A percentile compares a stretch with the other conserved stretches of the same genome.
Evolutionary conservation across 2,888 invertebrate genomes (phyloP).

Genomic region (Calliphora vomitoria): DNA sequence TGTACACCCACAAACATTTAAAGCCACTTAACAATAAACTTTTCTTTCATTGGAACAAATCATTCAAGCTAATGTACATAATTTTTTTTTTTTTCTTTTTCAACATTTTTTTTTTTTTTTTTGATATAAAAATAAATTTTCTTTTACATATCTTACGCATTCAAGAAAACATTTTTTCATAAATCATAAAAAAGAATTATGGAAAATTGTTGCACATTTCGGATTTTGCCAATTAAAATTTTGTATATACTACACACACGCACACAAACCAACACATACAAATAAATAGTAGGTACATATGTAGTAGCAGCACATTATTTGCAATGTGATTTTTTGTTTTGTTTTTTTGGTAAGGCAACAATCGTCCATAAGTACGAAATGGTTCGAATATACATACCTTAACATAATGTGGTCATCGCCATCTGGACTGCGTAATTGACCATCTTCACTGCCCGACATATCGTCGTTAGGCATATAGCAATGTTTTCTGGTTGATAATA

Average conservation of each 20-base stretch:
- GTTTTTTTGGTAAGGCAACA: constrained; percentile 38
- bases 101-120: constrained; percentile 58
- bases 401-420: constrained; percentile 85
- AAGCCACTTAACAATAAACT: constrained; percentile 51
- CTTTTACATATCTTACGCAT: constrained; percentile 69
- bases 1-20: neutral
- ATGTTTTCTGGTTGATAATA: neutral
- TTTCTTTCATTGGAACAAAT: neutral
- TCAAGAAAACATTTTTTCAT: constrained; percentile 70
- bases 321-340: constrained; percentile 53
- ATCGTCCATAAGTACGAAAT: constrained; percentile 62
- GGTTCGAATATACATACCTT: constrained; percentile 83
- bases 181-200: constrained; percentile 71
- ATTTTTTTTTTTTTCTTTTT: constrained; percentile 47
- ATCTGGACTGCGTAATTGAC: constrained; percentile 92
- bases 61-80: constrained; percentile 51
- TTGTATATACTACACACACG: constrained; percentile 39
- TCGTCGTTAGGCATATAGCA: constrained; percentile 58
- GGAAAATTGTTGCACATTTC: constrained; percentile 76
- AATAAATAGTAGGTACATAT: constrained; percentile 26
- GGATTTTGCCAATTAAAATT: constrained; percentile 39
- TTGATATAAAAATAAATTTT: constrained; percentile 45
- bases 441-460: constrained; percentile 89
- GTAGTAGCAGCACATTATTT: constrained; percentile 47
- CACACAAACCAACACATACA: constrained; percentile 32